These are phyloP conservation scores for Spisula subtruncata DNA, from an alignment of 2,888 invertebrate genomes.

Conservation along the genomic window DNA sequence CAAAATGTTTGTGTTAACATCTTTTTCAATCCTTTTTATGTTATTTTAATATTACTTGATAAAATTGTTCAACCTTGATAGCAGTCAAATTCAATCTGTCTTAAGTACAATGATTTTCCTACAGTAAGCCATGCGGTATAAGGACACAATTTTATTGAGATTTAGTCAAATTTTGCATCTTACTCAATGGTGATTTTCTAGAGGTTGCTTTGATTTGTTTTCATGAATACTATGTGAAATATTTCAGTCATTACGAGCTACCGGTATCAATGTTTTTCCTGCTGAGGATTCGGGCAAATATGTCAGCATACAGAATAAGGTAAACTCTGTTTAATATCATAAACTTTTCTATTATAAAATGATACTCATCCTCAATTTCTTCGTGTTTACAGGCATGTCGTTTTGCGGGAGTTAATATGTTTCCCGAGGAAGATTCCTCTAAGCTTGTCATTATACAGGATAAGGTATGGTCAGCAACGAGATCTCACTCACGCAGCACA, in stretches of 20 bases:
- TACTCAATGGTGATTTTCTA: background rate
- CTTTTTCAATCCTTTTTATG: no score
- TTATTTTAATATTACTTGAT: no score
- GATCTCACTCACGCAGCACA: no score
- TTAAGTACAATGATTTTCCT: no score
- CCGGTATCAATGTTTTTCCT: conserved; percentile 87
- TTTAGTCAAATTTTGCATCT: background rate
- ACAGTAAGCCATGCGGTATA: no score
- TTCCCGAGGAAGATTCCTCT: conserved; percentile 42
- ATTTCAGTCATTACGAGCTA: conserved; percentile 80
- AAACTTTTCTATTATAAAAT: conserved; percentile 8
- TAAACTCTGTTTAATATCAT: conserved; percentile 56
- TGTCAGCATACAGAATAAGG: conserved; percentile 87
- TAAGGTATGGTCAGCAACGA: conserved; percentile 28
- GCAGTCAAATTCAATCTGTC: no score
- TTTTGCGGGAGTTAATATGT: conserved; percentile 29
- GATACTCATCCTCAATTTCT: conserved; percentile 3
- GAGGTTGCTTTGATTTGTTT: background rate
- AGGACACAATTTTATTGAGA: no score
- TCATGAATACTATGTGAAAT: background rate
- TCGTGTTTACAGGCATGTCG: conserved; percentile 15
- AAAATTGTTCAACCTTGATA: no score
- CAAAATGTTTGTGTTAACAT: no score
- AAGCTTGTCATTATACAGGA: conserved; percentile 34
- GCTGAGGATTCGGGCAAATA: conserved; percentile 87